A percentile compares a stretch with the other conserved stretches of the same genome.
Evolutionary conservation across 2,888 invertebrate genomes (phyloP).

Genomic region (Caenorhabditis sp.): DNA sequence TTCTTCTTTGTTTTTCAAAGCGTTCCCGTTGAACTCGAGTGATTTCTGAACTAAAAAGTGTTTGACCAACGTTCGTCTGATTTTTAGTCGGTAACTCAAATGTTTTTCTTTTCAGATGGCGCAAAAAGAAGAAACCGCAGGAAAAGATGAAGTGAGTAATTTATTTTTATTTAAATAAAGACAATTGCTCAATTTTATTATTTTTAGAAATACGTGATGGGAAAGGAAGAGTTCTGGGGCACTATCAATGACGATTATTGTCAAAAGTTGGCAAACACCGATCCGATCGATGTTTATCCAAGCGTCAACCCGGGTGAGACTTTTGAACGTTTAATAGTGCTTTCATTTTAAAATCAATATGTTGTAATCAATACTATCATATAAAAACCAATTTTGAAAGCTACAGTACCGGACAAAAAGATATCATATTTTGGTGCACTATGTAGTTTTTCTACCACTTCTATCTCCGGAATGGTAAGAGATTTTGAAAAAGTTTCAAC

Average conservation of each 20-base stretch:
- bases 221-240: constrained; percentile 74
- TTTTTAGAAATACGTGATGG: constrained; percentile 72
- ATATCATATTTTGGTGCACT: too few species aligned
- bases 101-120: constrained; percentile 40
- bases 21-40: background rate
- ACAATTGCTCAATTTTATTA: background rate
- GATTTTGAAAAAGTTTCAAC: too few species aligned
- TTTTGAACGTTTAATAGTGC: constrained; percentile 11
- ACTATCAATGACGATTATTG: constrained; percentile 77
- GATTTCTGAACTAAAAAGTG: background rate
- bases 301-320: constrained; percentile 73
- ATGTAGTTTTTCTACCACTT: too few species aligned
- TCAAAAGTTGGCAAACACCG: constrained; percentile 70
- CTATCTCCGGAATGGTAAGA: background rate
- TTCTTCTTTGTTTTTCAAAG: constrained; percentile 5
- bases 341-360: too few species aligned
- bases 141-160: constrained; percentile 35
- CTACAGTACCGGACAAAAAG: too few species aligned
- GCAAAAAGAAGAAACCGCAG: background rate
- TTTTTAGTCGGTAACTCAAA: background rate
- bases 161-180: background rate
- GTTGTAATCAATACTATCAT: too few species aligned
- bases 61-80: too few species aligned
- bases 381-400: too few species aligned
- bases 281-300: constrained; percentile 76